These are phyloP conservation scores for Chorisops tibialis DNA, from an alignment of 2,888 invertebrate species.

Conservation along the genomic window DNA sequence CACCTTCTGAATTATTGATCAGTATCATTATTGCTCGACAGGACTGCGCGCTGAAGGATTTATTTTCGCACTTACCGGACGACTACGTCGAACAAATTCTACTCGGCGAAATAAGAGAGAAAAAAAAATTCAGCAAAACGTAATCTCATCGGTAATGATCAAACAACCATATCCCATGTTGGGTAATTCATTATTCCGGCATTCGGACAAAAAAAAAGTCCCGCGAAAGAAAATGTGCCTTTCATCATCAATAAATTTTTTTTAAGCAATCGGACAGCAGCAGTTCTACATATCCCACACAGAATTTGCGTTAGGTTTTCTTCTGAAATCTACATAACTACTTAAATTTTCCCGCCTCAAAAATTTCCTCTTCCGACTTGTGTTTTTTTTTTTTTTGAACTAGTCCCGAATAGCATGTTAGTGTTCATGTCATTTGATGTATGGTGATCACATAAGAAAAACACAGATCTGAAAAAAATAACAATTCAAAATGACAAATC, in stretches of 20 bases:
- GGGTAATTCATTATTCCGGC: conserved; percentile 7
- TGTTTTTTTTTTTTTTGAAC: too few species aligned
- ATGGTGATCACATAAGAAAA: too few species aligned
- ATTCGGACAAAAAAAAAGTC: background rate
- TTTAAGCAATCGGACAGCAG: conserved; percentile 1
- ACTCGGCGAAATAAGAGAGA: background rate
- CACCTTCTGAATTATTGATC: conserved; percentile 10
- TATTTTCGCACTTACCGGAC: background rate
- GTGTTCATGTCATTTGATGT: too few species aligned
- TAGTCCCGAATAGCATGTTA: too few species aligned
- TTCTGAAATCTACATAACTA: too few species aligned
- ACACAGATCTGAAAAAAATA: background rate
- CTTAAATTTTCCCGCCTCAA: too few species aligned
- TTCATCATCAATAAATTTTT: conserved; percentile 25
- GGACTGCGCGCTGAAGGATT: background rate
- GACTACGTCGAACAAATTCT: background rate
- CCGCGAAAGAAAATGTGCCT: background rate
- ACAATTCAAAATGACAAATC: conserved; percentile 20
- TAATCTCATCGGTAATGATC: background rate
- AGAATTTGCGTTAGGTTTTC: too few species aligned
- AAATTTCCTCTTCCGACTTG: too few species aligned
- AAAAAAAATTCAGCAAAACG: too few species aligned
- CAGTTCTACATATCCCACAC: background rate
- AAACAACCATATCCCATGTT: background rate
- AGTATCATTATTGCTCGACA: background rate